Evolutionary conservation across 2,113 vertebrate genomes (phyloP), one percentile per base, ranked within the genome.

Genomic region (Charina bottae): DNA sequence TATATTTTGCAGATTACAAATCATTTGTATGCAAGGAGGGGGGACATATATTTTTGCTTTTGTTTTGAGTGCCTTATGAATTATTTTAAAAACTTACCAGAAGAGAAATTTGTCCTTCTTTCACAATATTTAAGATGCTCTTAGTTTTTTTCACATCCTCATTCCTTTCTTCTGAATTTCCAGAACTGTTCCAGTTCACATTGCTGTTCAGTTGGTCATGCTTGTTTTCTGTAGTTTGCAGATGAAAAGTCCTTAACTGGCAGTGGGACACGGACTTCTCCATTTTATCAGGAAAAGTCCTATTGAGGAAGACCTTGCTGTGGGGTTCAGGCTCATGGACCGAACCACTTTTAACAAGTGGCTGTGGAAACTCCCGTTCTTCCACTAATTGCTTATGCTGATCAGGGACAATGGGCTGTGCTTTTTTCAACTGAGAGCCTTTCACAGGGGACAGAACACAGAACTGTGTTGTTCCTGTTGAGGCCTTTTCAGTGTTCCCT

Each of bases 81-180:
- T 87, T 91, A 89, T 24, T 54, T 87, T 8, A 62, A 0, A 68
- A 56, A 97, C 98, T 98, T 95, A 99, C 99, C 98, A 99, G 96
- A 90, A 99, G 97, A 23, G 99, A 99, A 92, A 99, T 99, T 93
- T 99, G 99, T 55, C 99, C 99, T 96, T 99, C 99, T 95, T 98
- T 98, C 78, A 99, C 98, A 62, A 99, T 99, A 96, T 99, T 99
- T 96, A 99, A 97, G 96, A 99, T 99, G 97, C 98, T 99, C 92
- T 98, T 99, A 42, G 96, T 97, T 97, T 98, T 99, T 96, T 99
- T 99, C 93, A 97, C 94, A 94, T 98, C 98, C 91, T 99, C 99
- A 0, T 94, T 98, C 53, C 93, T 96, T 93, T 98, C 98, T 93
- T 98, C 98, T 0, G 95, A n/a, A 23, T 90, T 90, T 89, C 97